Percentiles rank a stretch among this genome's conserved stretches.
These are phyloP conservation scores for Macroramphosus scolopax DNA, from an alignment of 2,797 vertebrate species.

Conservation along the genomic window DNA sequence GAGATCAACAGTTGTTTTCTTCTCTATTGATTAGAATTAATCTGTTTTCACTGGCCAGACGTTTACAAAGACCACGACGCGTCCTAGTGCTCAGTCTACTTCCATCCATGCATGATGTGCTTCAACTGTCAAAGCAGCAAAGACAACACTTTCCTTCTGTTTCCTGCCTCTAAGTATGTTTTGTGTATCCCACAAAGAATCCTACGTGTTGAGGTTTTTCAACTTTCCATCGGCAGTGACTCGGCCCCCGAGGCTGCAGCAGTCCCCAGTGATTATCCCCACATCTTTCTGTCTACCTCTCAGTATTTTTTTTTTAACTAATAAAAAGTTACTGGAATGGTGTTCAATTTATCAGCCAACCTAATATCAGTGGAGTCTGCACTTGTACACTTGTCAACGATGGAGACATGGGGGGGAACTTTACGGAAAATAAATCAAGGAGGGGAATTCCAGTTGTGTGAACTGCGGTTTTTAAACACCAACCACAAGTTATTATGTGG, in stretches of 20 bases:
- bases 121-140: constrained; percentile 2
- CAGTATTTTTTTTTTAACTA: constrained; percentile 67
- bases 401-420: constrained; percentile 37
- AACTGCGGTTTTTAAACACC: constrained; percentile 20
- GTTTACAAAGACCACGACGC: too few species aligned
- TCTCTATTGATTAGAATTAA: too few species aligned
- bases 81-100: constrained; percentile 5
- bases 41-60: too few species aligned
- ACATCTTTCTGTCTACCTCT: constrained; percentile 53
- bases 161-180: too few species aligned
- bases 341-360: constrained; percentile 55
- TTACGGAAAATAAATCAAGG: constrained; percentile 18
- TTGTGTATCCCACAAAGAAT: constrained; percentile 32
- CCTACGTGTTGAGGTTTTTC: constrained; percentile 48
- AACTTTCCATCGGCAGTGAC: constrained; percentile 31
- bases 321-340: constrained; percentile 52
- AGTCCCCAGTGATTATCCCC: constrained; percentile 60
- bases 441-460: constrained; percentile 63
- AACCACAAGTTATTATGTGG: constrained; percentile 18
- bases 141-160: too few species aligned
- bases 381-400: constrained; percentile 41
- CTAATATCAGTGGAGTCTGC: constrained; percentile 46
- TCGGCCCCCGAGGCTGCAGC: constrained; percentile 50
- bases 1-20: too few species aligned
- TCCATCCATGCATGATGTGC: constrained; percentile 17